A percentile compares a stretch with the other conserved stretches of the same genome.
Conservation (phyloP, 2,888 invertebrate genomes). For the Microdon myrmicae region DNA sequence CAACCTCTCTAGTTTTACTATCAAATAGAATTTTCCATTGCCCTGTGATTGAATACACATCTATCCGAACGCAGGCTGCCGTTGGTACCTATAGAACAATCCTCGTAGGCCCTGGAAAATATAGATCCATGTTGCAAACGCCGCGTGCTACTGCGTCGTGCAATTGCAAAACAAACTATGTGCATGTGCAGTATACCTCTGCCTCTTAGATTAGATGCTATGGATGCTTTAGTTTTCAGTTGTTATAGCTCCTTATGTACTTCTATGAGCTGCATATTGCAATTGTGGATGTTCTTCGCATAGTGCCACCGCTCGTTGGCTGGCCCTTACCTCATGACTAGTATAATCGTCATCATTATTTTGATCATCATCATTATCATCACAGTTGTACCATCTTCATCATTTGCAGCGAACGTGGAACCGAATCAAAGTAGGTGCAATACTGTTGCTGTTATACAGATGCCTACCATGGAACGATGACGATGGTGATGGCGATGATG, state of each 20-base stretch:
- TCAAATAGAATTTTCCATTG: constrained; percentile 8
- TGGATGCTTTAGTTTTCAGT: constrained; percentile 13
- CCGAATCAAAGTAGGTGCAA: constrained; percentile 43
- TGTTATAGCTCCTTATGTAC: constrained; percentile 31
- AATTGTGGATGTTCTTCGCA: constrained; percentile 40
- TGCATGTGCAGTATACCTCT: constrained; percentile 27
- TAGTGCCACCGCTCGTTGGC: constrained; percentile 24
- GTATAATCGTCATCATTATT: too few relatives aligned
- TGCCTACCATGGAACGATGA: constrained; percentile 8
- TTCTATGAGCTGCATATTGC: constrained; percentile 36
- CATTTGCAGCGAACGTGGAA: constrained; percentile 33
- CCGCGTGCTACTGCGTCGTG: constrained; percentile 33
- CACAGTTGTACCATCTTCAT: constrained; percentile 44
- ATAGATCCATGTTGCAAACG: constrained; percentile 34
- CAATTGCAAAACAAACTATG: constrained; percentile 42
- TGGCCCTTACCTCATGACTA: constrained; percentile 17
- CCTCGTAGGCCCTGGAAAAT: constrained; percentile 43
- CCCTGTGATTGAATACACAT: constrained; percentile 6
- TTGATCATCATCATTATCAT: constrained; percentile 30
- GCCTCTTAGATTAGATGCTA: constrained; percentile 2
- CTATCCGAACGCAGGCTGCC: constrained; percentile 17
- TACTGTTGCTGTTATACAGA: constrained; percentile 23
- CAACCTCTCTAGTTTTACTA: constrained; percentile 25
- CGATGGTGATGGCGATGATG: constrained; percentile 30
- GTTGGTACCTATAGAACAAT: constrained; percentile 27